Evolutionary conservation across 2,797 vertebrate genomes (phyloP).

Genomic region (Xyrichtys novacula): DNA sequence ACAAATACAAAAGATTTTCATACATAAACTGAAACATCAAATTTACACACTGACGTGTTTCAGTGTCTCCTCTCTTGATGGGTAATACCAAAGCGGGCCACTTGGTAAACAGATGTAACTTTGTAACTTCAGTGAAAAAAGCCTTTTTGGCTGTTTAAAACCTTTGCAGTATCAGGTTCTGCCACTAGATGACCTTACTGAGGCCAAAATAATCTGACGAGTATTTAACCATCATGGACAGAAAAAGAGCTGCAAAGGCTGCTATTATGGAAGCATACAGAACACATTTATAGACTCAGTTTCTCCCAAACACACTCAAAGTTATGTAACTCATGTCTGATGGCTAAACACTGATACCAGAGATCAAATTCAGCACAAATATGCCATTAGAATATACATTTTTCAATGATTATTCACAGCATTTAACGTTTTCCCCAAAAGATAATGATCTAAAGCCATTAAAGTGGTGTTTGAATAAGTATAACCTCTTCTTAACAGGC

Average conservation of each 20-base stretch:
- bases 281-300: slow-evolving; percentile 25
- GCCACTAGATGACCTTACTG: slow-evolving; percentile 1
- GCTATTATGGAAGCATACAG: slow-evolving; percentile 36
- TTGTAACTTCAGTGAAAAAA: not conserved
- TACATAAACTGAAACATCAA: no score
- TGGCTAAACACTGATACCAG: not conserved
- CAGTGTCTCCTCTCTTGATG: no score
- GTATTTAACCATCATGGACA: not conserved
- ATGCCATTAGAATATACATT: no score
- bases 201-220: not conserved
- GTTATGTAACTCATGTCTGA: slow-evolving; percentile 34
- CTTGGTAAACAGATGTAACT: not conserved
- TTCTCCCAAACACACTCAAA: not conserved
- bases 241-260: slow-evolving; percentile 3
- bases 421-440: no score
- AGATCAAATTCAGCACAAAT: no score
- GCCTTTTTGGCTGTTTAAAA: not conserved
- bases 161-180: not conserved
- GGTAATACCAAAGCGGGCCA: no score
- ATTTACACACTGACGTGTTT: no score
- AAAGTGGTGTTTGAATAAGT: no score
- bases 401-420: no score
- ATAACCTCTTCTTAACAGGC: no score
- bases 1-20: no score
- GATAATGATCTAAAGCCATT: no score